phyloP scores from a whole-genome alignment of 2,797 vertebrate species.

The Setipinna tenuifilis region DNA sequence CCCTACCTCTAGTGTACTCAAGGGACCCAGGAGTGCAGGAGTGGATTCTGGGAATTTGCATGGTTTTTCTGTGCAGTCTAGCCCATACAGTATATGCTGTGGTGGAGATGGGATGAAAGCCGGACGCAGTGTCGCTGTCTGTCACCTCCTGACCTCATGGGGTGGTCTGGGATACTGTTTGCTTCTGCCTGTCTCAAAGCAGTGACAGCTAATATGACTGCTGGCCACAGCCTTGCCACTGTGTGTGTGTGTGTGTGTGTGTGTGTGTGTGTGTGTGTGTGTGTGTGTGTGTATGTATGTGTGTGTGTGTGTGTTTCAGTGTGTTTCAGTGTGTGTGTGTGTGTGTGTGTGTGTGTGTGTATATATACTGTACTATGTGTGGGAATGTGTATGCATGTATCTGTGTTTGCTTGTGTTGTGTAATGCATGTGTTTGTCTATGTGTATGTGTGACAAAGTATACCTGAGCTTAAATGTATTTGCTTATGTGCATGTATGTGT shows the following conservation, averaged over 20 bases:
- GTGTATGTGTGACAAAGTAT: neutral
- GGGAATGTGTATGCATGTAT: neutral
- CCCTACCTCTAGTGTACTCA: too few species aligned
- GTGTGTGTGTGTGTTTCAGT: neutral
- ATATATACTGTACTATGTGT: neutral
- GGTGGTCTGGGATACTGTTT: constrained; percentile 75
- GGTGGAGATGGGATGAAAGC: constrained; percentile 21
- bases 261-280: neutral
- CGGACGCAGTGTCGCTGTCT: neutral
- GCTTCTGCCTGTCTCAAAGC: constrained; percentile 68
- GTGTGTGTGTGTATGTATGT: neutral
- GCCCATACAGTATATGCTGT: too few species aligned
- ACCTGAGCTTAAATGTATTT: neutral
- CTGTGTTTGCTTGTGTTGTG: too few species aligned
- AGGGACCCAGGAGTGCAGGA: too few species aligned
- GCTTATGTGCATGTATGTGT: neutral
- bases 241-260: constrained; percentile 14
- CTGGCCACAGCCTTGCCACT: constrained; percentile 63
- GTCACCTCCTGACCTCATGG: constrained; percentile 26
- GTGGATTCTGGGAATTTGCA: constrained; percentile 26
- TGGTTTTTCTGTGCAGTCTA: constrained; percentile 34
- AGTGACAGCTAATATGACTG: constrained; percentile 44
- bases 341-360: neutral
- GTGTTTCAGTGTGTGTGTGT: neutral
- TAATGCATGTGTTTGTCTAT: neutral